Base-by-base conservation (phyloP, 1,140 invertebrate genomes). In the Cotesia vestalis region DNA sequence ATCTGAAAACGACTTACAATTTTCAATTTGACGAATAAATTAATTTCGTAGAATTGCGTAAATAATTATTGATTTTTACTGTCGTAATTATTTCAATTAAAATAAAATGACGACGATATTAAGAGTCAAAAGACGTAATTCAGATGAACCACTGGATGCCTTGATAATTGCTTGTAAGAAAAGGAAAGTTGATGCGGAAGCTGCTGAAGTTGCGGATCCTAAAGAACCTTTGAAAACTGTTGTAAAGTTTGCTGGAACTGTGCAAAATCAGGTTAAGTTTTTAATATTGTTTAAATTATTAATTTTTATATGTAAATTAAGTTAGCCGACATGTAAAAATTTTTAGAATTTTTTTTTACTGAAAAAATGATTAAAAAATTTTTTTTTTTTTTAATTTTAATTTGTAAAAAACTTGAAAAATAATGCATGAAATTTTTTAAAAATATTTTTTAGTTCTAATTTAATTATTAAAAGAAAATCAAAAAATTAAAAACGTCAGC, bases 221-320 rank as follows among this genome's bases (percentile, higher is more conserved):
- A 27, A 73, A 4, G 64, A 52, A 9, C 69, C 84, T 75, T 53
- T 86, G 4, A 86, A 83, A 9, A 80, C 89, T 52, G 81, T 90
- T 66, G 78, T 90, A 0, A 89, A 88, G 77, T 89, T 90, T 78
- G 89, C 88, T 20, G 89, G 88, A 73, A 90, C 90, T 12, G 77
- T 90, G 4, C 77, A 88, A 57, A 78, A 83, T 80, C 78, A 81
- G 66, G 85, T 87, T 82, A 71, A 51, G 1, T 46, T 46, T 6
- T 46, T 46, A 68, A 34, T 27, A 64, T 20, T 3, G 11, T 46
- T 63, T 73, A 14, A 73, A 17, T 76, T 1, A 17, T 17, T 17
- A 17, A 17, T 17, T 17, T 17, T 17, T 17, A 17, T 0, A 17
- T 17, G 0, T 17, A 17, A 17, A 17, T 17, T 17, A 17, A 17